Evolutionary conservation across 1,140 invertebrate species (phyloP), one percentile per base, ranked within the genome.

Genomic region (Leptinotarsa texana): DNA sequence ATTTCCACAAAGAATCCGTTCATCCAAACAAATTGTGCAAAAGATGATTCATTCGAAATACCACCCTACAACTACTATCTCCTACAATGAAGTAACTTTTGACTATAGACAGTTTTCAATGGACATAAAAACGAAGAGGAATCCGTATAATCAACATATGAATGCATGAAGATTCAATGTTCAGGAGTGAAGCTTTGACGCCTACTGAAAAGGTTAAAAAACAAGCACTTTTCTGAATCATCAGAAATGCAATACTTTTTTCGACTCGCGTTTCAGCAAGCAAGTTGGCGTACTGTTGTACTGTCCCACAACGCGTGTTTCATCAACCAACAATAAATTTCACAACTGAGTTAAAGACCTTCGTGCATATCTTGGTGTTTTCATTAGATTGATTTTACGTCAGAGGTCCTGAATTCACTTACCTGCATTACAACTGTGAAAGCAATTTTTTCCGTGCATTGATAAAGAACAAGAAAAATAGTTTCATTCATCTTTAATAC

Each of bases 401-500:
- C 33, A 33, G 33, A 33, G 8, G 33, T 33, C 5, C 27, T 33
- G 5, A 33, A 33, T 33, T 42, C 33, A 42, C 33, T 42, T 42
- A 42, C 33, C 33, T 42, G 33, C 8, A 42, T 1, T 33, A 11
- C 8, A 33, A 33, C 33, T 8, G 33, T 42, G 33, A 11, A 42
- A 42, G 33, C 11, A 11, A 11, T 42, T 42, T 42, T 42, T 1
- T 42, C 33, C 33, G 33, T 11, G 33, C 11, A 42, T 42, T 11
- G 8, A 42, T 17, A 57, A 57, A 57, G 15, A 57, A 57, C 51
- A 17, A 3, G n/a, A 8, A n/a, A n/a, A 17, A 17, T 57, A 18
- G 6, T 57, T 17, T 57, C 15, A 57, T 57, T 70, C 51, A 61
- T 18, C 21, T 72, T 72, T 65, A 72, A 67, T 71, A 67, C 48